phyloP scores from a whole-genome alignment of 2,797 vertebrate genomes.

The Lacerta viridis region DNA sequence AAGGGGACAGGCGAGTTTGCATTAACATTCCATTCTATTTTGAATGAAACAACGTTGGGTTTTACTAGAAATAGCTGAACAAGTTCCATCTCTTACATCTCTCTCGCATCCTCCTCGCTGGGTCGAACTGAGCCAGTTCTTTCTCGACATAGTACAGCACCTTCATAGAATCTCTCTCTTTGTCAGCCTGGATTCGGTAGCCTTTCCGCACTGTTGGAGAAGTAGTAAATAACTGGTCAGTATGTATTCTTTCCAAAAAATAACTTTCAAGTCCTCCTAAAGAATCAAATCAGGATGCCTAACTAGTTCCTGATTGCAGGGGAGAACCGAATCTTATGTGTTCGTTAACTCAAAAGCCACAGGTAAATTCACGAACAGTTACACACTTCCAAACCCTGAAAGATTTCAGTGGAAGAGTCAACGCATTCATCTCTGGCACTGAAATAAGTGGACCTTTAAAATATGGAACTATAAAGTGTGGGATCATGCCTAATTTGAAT shows the following conservation, averaged over 20 bases:
- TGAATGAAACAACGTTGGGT: background rate
- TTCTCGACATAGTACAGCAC: constrained; percentile 94
- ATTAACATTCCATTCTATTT: constrained; percentile 1
- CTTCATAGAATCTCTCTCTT: constrained; percentile 92
- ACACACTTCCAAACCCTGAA: background rate
- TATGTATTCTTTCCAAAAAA: background rate
- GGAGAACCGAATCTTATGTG: background rate
- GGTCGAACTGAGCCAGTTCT: constrained; percentile 91
- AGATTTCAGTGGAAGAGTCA: background rate
- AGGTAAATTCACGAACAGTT: background rate
- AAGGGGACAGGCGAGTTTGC: background rate
- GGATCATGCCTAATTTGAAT: background rate
- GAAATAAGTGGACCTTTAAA: background rate
- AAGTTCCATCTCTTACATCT: constrained; percentile 88
- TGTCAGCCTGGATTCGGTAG: constrained; percentile 90
- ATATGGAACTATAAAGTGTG: background rate
- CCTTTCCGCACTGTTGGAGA: constrained; percentile 87
- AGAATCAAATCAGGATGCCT: background rate
- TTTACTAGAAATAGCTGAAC: constrained; percentile 28
- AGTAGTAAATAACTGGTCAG: constrained; percentile 13
- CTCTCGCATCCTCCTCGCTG: constrained; percentile 85
- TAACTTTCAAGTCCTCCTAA: background rate
- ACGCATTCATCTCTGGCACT: background rate
- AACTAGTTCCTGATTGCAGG: background rate
- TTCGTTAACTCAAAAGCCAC: background rate